A percentile compares a stretch with the other conserved stretches of the same genome.
Conservation (phyloP, 2,888 invertebrate species). For the Ceratothoa steindachneri region DNA sequence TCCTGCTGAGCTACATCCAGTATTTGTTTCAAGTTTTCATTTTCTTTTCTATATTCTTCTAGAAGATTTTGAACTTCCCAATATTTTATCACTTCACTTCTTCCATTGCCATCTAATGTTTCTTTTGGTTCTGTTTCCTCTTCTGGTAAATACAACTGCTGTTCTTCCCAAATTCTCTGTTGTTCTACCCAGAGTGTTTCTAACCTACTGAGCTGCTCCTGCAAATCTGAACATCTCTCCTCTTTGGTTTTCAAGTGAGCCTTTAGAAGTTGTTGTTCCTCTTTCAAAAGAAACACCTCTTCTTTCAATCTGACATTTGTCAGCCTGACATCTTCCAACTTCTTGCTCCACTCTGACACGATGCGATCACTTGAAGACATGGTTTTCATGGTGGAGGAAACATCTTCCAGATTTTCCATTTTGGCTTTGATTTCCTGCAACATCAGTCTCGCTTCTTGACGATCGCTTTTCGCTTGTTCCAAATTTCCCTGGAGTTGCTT, state of each 20-base stretch:
- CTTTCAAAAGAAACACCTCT: slow-evolving; percentile 18
- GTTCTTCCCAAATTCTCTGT: slow-evolving; percentile 15
- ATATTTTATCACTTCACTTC: slow-evolving; percentile 7
- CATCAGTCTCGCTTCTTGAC: slow-evolving; percentile 28
- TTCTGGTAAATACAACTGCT: neutral
- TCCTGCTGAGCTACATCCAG: slow-evolving; percentile 23
- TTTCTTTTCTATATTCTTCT: slow-evolving; percentile 16
- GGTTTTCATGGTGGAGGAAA: neutral
- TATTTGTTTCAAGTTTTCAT: neutral
- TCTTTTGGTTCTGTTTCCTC: slow-evolving; percentile 17
- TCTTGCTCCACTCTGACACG: slow-evolving; percentile 21
- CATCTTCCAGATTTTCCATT: slow-evolving; percentile 34
- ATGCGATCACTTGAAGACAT: neutral
- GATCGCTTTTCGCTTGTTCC: slow-evolving; percentile 25
- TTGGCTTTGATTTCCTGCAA: slow-evolving; percentile 30
- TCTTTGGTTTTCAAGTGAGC: slow-evolving; percentile 23
- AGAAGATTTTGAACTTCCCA: slow-evolving; percentile 5
- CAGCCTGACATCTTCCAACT: slow-evolving; percentile 29
- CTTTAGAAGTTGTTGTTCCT: slow-evolving; percentile 5
- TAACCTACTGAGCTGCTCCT: slow-evolving; percentile 20
- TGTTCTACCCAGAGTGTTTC: slow-evolving; percentile 33
- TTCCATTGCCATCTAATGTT: too few species aligned
- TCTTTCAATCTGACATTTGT: slow-evolving; percentile 33
- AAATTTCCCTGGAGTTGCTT: slow-evolving; percentile 19
- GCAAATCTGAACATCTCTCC: slow-evolving; percentile 17